These are phyloP conservation scores for Scelioninae gen. 1 DNA, from an alignment of 2,888 invertebrate genomes.

Conservation along the genomic window DNA sequence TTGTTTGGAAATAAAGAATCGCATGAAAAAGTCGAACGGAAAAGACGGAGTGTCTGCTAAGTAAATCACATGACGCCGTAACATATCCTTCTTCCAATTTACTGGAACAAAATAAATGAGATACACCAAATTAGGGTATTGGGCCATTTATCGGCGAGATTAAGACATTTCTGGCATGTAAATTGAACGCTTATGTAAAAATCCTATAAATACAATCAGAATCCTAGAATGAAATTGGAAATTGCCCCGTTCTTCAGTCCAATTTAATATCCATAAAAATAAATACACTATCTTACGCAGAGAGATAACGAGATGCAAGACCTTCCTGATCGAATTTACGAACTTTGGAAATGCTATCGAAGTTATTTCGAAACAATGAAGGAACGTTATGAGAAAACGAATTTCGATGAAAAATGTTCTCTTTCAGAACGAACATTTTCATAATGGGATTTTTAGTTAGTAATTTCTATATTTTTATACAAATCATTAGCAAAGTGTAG, in stretches of 20 bases:
- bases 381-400: too few species aligned
- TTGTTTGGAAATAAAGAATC: background rate
- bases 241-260: background rate
- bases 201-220: constrained; percentile 3
- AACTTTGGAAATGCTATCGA: too few species aligned
- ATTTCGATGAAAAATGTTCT: too few species aligned
- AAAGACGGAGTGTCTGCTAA: background rate
- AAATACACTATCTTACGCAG: constrained; percentile 26
- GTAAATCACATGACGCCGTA: constrained; percentile 26
- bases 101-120: constrained; percentile 30
- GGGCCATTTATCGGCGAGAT: constrained; percentile 33
- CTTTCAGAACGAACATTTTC: too few species aligned
- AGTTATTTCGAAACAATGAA: too few species aligned
- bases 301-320: constrained; percentile 20
- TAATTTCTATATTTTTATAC: too few species aligned
- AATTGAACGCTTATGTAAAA: constrained; percentile 39
- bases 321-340: constrained; percentile 21
- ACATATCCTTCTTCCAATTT: constrained; percentile 35
- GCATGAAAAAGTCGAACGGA: background rate
- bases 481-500: too few species aligned
- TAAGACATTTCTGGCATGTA: constrained; percentile 37
- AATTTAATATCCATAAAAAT: constrained; percentile 43
- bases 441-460: too few species aligned
- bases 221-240: constrained; percentile 35
- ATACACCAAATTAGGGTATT: constrained; percentile 37